Conservation (phyloP, 2,888 invertebrate species). For the Deroplatys truncata region DNA sequence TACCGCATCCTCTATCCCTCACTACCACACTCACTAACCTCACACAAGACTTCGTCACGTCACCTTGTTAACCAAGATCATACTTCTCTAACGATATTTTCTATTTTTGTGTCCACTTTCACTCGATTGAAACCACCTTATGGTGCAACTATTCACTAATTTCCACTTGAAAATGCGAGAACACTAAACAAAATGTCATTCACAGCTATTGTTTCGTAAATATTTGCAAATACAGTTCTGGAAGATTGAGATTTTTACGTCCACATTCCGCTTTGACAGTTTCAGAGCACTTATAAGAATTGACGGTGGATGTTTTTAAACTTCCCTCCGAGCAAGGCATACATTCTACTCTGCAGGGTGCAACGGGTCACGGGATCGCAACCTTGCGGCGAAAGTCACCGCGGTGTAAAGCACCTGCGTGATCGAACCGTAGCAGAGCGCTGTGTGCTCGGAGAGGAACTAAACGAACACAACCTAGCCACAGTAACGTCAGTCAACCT, state of each 20-base stretch:
- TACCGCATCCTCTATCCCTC: neutral
- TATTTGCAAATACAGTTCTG: neutral
- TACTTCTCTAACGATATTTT: neutral
- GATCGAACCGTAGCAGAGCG: neutral
- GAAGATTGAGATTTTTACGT: neutral
- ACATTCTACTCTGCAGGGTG: neutral
- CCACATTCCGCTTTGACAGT: neutral
- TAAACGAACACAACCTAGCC: neutral
- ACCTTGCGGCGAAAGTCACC: too few relatives aligned
- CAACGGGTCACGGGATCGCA: neutral
- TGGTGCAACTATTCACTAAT: neutral
- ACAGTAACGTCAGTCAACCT: neutral
- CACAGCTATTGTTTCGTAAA: neutral
- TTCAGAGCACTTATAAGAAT: neutral
- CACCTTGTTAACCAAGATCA: neutral
- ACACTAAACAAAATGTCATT: neutral
- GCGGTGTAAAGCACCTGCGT: neutral
- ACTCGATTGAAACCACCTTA: neutral
- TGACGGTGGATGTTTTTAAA: neutral
- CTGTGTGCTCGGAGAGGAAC: neutral
- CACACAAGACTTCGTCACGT: neutral
- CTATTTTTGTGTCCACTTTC: neutral
- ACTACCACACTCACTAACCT: neutral
- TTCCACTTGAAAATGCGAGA: neutral
- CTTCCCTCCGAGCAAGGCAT: neutral